phyloP scores from a whole-genome alignment of 2,113 vertebrate species.

The Lamprologus speciosus region DNA sequence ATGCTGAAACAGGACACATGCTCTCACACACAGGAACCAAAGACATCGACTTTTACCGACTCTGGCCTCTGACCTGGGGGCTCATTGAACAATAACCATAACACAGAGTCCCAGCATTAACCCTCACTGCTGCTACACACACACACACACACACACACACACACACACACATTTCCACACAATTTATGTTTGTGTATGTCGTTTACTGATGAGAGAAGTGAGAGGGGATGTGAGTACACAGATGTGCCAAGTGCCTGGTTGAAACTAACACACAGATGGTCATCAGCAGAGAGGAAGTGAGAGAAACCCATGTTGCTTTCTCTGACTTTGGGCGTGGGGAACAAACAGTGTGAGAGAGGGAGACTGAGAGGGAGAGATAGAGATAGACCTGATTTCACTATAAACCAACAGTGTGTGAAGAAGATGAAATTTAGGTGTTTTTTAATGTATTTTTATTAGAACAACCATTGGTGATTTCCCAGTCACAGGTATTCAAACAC shows the following conservation, averaged over 20 bases:
- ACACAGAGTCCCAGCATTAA: background rate
- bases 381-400: background rate
- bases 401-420: background rate
- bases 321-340: constrained; percentile 1
- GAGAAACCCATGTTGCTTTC: constrained; percentile 48
- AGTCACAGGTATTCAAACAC: background rate
- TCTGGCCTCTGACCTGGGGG: background rate
- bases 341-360: background rate
- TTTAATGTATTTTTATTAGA: background rate
- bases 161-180: background rate
- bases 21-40: background rate
- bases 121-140: background rate
- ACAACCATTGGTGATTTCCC: constrained; percentile 14
- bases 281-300: constrained; percentile 72
- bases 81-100: background rate
- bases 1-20: background rate
- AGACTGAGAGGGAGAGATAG: background rate
- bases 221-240: constrained; percentile 73
- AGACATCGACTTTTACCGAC: background rate
- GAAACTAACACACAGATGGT: constrained; percentile 73
- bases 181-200: constrained; percentile 9
- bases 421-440: constrained; percentile 12
- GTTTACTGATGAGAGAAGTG: constrained; percentile 65
- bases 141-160: background rate
- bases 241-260: constrained; percentile 63